Evolutionary conservation across 2,113 vertebrate genomes (phyloP).

Genomic region (Prunella himalayana): DNA sequence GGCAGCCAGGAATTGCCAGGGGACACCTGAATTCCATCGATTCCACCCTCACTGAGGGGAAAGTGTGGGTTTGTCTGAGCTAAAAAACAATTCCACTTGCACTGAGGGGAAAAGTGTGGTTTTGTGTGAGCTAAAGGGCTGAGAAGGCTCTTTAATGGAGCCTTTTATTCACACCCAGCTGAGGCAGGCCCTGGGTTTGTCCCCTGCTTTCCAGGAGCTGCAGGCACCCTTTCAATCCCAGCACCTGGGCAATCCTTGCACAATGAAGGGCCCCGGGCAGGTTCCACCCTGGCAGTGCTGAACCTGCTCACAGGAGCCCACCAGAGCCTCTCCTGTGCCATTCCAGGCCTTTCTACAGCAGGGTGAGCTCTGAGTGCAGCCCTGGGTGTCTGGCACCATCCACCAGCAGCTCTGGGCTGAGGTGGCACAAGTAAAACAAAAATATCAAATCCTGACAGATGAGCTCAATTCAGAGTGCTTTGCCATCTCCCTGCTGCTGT

Average conservation of each 20-base stretch:
- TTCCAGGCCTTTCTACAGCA: fast-evolving
- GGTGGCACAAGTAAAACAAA: background rate
- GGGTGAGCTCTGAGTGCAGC: background rate
- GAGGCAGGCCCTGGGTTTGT: background rate
- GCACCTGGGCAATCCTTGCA: background rate
- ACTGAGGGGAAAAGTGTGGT: too few species aligned
- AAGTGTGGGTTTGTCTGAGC: background rate
- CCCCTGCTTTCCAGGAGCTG: background rate
- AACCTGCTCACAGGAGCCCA: background rate
- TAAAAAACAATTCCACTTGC: background rate
- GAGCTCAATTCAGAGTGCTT: background rate
- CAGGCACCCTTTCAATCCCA: background rate
- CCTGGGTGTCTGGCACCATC: background rate
- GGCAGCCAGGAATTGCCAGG: background rate
- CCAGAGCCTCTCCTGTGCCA: background rate
- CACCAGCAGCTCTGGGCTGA: background rate
- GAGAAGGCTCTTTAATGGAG: background rate
- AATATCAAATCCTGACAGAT: background rate
- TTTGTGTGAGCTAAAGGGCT: background rate
- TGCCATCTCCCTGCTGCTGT: background rate
- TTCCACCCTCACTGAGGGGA: background rate
- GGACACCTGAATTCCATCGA: too few species aligned
- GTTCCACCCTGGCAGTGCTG: background rate
- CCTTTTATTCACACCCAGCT: background rate
- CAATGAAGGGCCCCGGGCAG: too few species aligned